Evolutionary conservation across 1,140 invertebrate species (phyloP), one percentile per base, ranked within the genome.

Genomic region (Penaeus chinensis): DNA sequence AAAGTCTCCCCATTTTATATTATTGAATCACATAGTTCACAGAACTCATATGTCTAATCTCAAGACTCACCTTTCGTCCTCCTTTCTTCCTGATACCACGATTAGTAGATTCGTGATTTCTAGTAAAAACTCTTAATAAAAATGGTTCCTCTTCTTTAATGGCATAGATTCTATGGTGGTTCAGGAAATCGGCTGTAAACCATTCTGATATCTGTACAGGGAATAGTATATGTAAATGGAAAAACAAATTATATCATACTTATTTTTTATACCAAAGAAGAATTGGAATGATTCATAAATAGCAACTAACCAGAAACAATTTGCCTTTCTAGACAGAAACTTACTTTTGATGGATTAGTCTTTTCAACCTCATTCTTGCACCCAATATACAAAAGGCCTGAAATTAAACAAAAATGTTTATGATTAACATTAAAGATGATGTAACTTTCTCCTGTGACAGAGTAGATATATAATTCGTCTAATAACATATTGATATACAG

Each of bases 81-180:
- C 82, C 82, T 74, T 85, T 89, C 66, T 65, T 84, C 54, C 87
- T 84, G 60, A 85, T 69, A 65, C 82, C 82, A 24, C 60, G 78
- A 81, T 89, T 89, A n/a, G 77, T 80, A n/a, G 66, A 66, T 42
- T 89, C 87, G 65, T 84, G 82, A 71, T 89, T 84, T 71, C 87
- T 77, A 42, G 87, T 89, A 63, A 84, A 89, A 42, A 89, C 37
- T 37, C 76, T 84, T 32, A 89, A 66, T 27, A 85, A 63, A 76
- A 89, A 89, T 22, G 82, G 78, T 54, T 89, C 87, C 77, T 89
- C 87, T 47, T 89, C 82, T 61, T 74, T 85, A n/a, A 84, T 85
- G n/a, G 87, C 82, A 85, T 89, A 89, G 18, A 89, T 78, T 80
- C 83, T 60, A 47, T 89, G 87, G 11, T 80, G 82, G 63, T 89